Base-by-base conservation (phyloP, 2,888 invertebrate genomes). In the Malachius bipustulatus region DNA sequence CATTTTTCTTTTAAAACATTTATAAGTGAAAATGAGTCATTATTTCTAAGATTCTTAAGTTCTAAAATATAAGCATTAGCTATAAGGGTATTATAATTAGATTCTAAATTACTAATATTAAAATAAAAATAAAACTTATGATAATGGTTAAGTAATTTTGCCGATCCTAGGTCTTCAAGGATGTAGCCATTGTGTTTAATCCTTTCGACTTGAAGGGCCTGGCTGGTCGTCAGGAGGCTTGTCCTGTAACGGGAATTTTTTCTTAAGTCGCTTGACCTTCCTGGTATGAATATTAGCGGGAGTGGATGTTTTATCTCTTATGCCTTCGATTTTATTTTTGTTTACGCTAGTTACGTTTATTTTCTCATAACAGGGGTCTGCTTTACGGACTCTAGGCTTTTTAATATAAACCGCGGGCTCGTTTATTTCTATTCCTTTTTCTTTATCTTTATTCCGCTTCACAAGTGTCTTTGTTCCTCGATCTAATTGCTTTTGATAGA, bases 81-180 rank as follows among this genome's bases (percentile, higher is more conserved):
- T 28, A 42, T 30, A 19, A 46, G 14, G 8, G 37, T 37, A 26
- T 34, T 36, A 32, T 41, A 44, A 28, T 35, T 43, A 26, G 36
- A 14, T 31, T 39, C 40, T 37, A 43, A 31, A 16, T 38, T 32
- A 12, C 26, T 44, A 16, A 46, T 28, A 13, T 46, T 46, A 43
- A 42, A 41, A 26, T 45, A 44, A 35, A 46, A 47, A 36, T 46
- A 45, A 30, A 46, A 45, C 26, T 47, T 45, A 34, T 45, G 47
- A 30, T 41, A 47, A 31, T 47, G 42, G 24, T 32, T 29, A 11
- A 41, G 12, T 4, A 35, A 24, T 33, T 36, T 46, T 4, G 35
- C 32, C 6, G 26, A 16, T 3, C 38, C 35, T 14, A 45, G 8
- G 4, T 35, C 29, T 38, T 45, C 39, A 11, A 32, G 11, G 14